Conservation (phyloP, 2,888 invertebrate species). For the Thysanoteuthis rhombus region DNA sequence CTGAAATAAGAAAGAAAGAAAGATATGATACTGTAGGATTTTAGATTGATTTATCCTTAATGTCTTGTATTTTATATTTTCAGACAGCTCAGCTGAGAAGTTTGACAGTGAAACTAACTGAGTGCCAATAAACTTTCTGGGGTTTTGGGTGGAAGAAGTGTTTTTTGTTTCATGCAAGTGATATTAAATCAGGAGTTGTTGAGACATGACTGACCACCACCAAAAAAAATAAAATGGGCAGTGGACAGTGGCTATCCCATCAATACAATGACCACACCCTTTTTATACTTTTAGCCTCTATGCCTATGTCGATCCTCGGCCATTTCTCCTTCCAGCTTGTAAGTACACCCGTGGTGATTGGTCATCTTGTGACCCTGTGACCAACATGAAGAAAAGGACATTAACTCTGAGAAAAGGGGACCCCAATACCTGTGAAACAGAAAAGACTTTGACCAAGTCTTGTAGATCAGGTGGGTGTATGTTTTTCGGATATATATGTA, state of each 20-base stretch:
- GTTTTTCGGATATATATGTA: not conserved
- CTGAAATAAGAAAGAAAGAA: not conserved
- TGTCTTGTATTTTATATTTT: not conserved
- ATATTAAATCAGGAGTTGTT: not conserved
- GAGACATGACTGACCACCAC: not conserved
- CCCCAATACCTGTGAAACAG: slow-evolving; percentile 36
- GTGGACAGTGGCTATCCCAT: not conserved
- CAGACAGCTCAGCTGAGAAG: not conserved
- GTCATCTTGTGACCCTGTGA: slow-evolving; percentile 39
- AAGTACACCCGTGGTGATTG: slow-evolving; percentile 40
- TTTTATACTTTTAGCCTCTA: slow-evolving; percentile 12
- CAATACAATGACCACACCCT: not conserved
- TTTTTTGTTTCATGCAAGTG: slow-evolving; percentile 12
- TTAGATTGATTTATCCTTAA: not conserved
- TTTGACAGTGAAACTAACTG: not conserved
- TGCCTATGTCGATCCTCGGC: slow-evolving; percentile 12
- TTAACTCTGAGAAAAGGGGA: slow-evolving; percentile 38
- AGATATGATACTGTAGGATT: not conserved
- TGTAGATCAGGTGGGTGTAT: slow-evolving; percentile 36
- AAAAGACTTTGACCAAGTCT: slow-evolving; percentile 37
- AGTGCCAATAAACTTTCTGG: not conserved
- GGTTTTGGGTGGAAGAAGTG: not conserved
- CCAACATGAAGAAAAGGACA: slow-evolving; percentile 37
- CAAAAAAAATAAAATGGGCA: not conserved
- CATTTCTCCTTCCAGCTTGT: slow-evolving; percentile 33